Conservation (phyloP, 2,888 invertebrate genomes). For the Leucophenga maculata region DNA sequence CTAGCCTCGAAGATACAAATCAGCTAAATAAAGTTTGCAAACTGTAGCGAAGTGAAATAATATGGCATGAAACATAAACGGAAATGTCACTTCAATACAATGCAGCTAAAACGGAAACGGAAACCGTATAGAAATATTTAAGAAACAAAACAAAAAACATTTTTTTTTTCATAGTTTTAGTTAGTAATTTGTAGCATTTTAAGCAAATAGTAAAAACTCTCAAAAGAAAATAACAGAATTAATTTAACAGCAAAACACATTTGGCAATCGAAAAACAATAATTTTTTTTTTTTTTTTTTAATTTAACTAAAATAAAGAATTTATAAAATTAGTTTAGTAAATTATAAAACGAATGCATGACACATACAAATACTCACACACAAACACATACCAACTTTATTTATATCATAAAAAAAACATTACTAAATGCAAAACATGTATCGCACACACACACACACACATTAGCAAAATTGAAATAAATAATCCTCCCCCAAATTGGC, state of each 20-base stretch:
- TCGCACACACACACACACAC: too few relatives aligned
- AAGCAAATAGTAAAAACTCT: background rate
- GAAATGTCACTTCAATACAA: background rate
- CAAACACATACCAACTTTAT: conserved; percentile 28
- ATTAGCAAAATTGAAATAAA: too few relatives aligned
- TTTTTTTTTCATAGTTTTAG: background rate
- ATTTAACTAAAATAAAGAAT: conserved; percentile 15
- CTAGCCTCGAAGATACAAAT: conserved; percentile 74
- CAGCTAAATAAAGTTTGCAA: conserved; percentile 44
- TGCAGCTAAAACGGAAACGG: background rate
- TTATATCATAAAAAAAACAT: conserved; percentile 32
- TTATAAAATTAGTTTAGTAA: conserved; percentile 25
- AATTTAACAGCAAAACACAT: background rate
- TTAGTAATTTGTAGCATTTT: too few relatives aligned
- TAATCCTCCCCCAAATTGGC: too few relatives aligned
- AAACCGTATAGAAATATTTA: background rate
- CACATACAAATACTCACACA: conserved; percentile 12
- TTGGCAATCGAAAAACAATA: background rate
- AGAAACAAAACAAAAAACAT: background rate
- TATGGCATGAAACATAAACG: background rate
- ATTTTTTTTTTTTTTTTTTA: conserved; percentile 26
- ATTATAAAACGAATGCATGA: background rate
- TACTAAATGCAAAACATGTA: conserved; percentile 22
- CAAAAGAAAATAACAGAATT: background rate
- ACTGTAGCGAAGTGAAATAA: background rate